Base-by-base conservation (phyloP, 2,113 vertebrate genomes). In the Notarius lentiginosus region DNA sequence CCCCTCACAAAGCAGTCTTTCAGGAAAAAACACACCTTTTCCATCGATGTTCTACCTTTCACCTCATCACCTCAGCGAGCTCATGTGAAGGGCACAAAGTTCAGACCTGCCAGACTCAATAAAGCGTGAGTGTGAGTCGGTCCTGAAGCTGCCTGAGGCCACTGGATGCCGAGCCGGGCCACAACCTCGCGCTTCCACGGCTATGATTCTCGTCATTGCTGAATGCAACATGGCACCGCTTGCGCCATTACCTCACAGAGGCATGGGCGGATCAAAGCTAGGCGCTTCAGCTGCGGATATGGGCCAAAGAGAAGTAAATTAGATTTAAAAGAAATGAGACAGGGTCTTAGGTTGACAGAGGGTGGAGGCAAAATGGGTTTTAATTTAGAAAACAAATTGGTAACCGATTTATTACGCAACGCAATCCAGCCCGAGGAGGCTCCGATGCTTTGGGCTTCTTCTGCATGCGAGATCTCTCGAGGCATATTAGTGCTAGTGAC, bases 341-440 rank as follows among this genome's bases (percentile, higher is more conserved):
- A 72, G 86, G 90, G 82, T 83, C 88, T 60, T 70, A 56, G 84
- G 88, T 68, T 82, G 84, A 89, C 77, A 66, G 51, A 79, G 86
- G 88, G 80, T 76, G 89, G 89, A 87, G 79, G 70, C 75, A 85
- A 84, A 86, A 41, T 70, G 68, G 82, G 82, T 87, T 90, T 88
- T 90, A 87, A 90, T 90, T 90, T 90, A 88, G 89, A 88, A 90
- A 88, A 90, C 89, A 88, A 87, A 90, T 88, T 88, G 87, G 61
- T 76, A 89, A 88, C n/a, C 88, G 58, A 80, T 90, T 87, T 88
- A 90, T 87, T 84, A 85, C 18, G 82, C 86, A 80, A 88, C 84
- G 58, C 83, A 73, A 58, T 70, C 89, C 83, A 86, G 53, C 47
- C 41, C 41, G 55, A 70, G 79, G 63, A 86, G 89, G 24, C 82